phyloP scores from a whole-genome alignment of 92 coral and sea anemone genomes.

The Anthopleura xanthogrammica region DNA sequence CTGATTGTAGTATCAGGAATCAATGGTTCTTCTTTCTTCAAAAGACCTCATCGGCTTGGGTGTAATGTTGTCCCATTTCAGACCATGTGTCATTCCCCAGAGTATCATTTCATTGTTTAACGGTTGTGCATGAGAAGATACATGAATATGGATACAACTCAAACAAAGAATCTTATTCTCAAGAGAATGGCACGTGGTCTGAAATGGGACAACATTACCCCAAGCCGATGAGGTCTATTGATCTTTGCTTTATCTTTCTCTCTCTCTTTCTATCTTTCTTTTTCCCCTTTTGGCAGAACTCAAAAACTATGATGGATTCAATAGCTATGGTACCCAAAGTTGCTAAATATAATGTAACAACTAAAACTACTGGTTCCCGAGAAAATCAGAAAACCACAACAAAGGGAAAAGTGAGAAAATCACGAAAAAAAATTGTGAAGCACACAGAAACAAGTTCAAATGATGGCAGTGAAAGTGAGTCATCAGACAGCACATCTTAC shows the following conservation, averaged over 20 bases:
- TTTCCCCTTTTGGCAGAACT: background rate
- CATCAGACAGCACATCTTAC: background rate
- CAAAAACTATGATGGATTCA: background rate
- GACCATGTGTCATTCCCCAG: too few species aligned
- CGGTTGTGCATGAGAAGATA: too few species aligned
- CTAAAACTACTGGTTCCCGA: background rate
- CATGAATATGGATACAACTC: too few species aligned
- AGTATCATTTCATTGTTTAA: too few species aligned
- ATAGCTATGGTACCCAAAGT: constrained; percentile 24
- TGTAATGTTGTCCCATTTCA: too few species aligned
- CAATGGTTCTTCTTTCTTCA: too few species aligned
- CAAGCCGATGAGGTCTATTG: too few species aligned
- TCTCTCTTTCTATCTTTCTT: background rate
- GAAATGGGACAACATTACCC: too few species aligned
- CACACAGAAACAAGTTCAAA: background rate
- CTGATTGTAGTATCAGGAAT: too few species aligned
- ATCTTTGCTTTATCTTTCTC: background rate
- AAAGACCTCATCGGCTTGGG: too few species aligned
- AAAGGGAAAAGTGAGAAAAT: background rate
- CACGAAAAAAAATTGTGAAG: background rate
- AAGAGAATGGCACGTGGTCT: too few species aligned
- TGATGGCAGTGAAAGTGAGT: background rate
- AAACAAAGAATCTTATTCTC: too few species aligned
- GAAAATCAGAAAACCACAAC: background rate
- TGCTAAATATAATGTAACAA: constrained; percentile 19